Conservation (phyloP, 2,113 vertebrate genomes). For the Zapornia atra region DNA sequence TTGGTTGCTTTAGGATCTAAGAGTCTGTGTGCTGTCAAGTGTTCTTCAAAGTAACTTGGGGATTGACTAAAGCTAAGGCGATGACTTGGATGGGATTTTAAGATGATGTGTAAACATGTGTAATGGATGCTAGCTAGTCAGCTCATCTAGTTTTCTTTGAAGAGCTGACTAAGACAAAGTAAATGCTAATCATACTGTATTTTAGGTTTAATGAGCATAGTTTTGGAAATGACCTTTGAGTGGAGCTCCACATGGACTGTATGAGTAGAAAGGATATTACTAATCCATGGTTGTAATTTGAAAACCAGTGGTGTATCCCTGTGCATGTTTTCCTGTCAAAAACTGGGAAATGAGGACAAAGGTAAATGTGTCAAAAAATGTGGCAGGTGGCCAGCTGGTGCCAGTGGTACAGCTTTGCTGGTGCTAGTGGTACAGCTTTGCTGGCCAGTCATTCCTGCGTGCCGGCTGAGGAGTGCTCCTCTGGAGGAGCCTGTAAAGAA, state of each 20-base stretch:
- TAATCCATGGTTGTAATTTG: not conserved
- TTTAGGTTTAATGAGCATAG: not conserved
- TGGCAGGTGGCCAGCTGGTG: not conserved
- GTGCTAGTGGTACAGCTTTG: not conserved
- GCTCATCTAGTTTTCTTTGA: not conserved
- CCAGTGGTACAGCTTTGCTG: not conserved
- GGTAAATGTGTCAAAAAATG: not conserved
- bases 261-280: not conserved
- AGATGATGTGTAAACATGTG: not conserved
- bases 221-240: not conserved
- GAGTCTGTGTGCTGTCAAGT: conserved; percentile 10
- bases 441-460: not conserved
- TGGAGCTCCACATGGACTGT: not conserved
- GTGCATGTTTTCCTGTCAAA: not conserved
- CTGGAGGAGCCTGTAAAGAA: not conserved
- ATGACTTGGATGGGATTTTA: not conserved
- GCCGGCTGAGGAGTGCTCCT: not conserved
- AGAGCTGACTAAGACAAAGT: not conserved
- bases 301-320: not conserved
- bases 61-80: not conserved
- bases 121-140: not conserved
- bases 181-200: not conserved
- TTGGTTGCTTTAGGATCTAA: conserved; percentile 72
- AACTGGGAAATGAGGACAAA: not conserved
- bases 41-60: not conserved